Percentiles rank a stretch among this genome's conserved stretches.
These are phyloP conservation scores for Notospermus geniculatus DNA, from an alignment of 1,140 invertebrate species.

Conservation along the genomic window DNA sequence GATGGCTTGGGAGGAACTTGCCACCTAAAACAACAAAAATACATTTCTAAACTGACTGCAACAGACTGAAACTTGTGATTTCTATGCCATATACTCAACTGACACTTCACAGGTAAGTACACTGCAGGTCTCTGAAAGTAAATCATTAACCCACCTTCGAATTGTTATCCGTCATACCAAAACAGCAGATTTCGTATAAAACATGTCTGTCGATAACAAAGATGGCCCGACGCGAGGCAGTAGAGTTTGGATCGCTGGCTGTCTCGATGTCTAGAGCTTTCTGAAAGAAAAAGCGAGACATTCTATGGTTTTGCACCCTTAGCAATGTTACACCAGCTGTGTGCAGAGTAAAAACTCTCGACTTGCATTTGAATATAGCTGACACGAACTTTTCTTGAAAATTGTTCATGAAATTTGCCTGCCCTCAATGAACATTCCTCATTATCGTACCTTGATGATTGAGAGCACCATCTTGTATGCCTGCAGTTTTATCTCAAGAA, in stretches of 20 bases:
- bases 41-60: constrained; percentile 1
- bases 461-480: constrained; percentile 33
- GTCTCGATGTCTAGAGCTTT: constrained; percentile 31
- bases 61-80: too few relatives aligned
- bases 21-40: constrained; percentile 27
- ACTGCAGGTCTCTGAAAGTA: background rate
- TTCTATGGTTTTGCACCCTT: too few relatives aligned
- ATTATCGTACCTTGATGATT: constrained; percentile 33
- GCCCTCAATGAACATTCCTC: background rate
- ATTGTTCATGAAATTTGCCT: constrained; percentile 1
- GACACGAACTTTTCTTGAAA: too few relatives aligned
- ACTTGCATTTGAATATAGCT: too few relatives aligned
- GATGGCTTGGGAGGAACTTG: constrained; percentile 23
- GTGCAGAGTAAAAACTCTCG: too few relatives aligned
- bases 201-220: constrained; percentile 43
- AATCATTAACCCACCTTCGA: constrained; percentile 33
- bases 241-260: constrained; percentile 31
- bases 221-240: constrained; percentile 27
- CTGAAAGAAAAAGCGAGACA: constrained; percentile 25
- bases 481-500: constrained; percentile 29
- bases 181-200: constrained; percentile 45
- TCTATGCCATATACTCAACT: too few relatives aligned
- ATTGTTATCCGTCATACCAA: constrained; percentile 43
- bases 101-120: too few relatives aligned
- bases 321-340: too few relatives aligned